Evolutionary conservation across 2,797 vertebrate species (phyloP).

Genomic region (Sternotherus odoratus): DNA sequence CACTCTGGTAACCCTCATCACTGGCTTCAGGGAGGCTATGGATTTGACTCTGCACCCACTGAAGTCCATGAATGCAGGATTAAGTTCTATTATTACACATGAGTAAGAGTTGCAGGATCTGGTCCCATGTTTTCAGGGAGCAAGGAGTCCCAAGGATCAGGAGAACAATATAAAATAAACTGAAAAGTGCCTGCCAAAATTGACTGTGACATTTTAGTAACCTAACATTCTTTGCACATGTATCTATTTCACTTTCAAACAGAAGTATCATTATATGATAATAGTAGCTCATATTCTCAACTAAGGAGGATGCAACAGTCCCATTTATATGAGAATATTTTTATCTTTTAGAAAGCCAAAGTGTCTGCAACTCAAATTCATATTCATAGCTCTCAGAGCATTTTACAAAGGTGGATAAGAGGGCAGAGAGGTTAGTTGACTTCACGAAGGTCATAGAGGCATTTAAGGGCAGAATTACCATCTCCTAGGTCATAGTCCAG

Average conservation of each 20-base stretch:
- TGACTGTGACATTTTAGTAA: neutral
- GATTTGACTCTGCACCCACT: neutral
- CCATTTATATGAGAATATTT: neutral
- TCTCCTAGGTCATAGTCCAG: too few relatives aligned
- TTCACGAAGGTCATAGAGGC: too few relatives aligned
- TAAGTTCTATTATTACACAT: accelerated
- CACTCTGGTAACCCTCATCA: neutral
- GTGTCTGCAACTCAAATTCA: neutral
- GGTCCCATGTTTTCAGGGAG: neutral
- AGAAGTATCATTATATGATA: neutral
- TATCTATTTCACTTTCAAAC: neutral
- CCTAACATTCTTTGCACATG: accelerated
- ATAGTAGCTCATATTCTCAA: neutral
- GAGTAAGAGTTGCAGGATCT: neutral
- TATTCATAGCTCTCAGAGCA: neutral
- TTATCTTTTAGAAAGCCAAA: neutral
- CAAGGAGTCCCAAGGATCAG: neutral
- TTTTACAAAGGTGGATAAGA: accelerated
- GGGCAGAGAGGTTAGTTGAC: too few relatives aligned
- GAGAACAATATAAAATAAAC: neutral
- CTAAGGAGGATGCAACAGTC: neutral
- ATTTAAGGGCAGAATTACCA: too few relatives aligned
- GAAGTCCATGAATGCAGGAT: neutral
- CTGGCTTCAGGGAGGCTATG: accelerated
- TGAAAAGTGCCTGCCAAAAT: neutral